Percentiles rank a stretch among this genome's conserved stretches.
Evolutionary conservation across 2,888 invertebrate genomes (phyloP).

Genomic region (Synanthedon vespiformis): DNA sequence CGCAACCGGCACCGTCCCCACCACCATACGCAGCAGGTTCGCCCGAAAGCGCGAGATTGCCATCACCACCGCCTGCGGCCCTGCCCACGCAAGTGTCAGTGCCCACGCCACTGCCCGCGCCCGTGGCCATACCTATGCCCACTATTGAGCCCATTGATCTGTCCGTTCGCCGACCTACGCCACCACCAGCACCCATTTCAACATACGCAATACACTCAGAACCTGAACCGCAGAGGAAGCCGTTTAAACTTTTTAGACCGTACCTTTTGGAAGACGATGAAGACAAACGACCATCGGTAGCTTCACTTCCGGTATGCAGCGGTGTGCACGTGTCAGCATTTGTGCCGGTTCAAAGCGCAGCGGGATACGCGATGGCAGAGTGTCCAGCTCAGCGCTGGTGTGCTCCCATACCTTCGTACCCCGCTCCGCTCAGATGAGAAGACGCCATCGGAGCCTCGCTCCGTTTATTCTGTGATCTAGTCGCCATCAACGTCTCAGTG

Average conservation of each 20-base stretch:
- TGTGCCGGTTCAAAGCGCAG: constrained; percentile 58
- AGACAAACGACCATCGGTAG: constrained; percentile 44
- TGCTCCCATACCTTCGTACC: constrained; percentile 73
- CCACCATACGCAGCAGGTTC: constrained; percentile 56
- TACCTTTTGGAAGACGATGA: constrained; percentile 77
- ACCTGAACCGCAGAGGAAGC: constrained; percentile 62
- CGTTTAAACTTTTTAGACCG: constrained; percentile 82
- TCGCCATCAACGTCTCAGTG: constrained; percentile 55
- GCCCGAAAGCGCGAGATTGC: constrained; percentile 55
- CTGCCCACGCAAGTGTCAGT: constrained; percentile 27
- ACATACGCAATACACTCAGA: constrained; percentile 28
- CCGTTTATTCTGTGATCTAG: constrained; percentile 63
- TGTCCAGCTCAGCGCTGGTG: constrained; percentile 73
- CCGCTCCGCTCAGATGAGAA: constrained; percentile 61
- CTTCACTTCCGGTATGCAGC: constrained; percentile 42
- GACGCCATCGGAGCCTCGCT: constrained; percentile 46
- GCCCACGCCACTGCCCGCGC: constrained; percentile 27
- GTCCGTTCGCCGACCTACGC: constrained; percentile 43
- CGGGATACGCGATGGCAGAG: constrained; percentile 46
- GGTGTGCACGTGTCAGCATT: constrained; percentile 58
- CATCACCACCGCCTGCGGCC: constrained; percentile 49
- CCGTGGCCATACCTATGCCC: constrained; percentile 14
- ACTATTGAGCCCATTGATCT: constrained; percentile 46
- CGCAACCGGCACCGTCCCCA: constrained; percentile 60
- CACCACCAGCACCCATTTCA: constrained; percentile 40